Conservation (phyloP, 2,888 invertebrate species). For the Drosophila colorata region DNA sequence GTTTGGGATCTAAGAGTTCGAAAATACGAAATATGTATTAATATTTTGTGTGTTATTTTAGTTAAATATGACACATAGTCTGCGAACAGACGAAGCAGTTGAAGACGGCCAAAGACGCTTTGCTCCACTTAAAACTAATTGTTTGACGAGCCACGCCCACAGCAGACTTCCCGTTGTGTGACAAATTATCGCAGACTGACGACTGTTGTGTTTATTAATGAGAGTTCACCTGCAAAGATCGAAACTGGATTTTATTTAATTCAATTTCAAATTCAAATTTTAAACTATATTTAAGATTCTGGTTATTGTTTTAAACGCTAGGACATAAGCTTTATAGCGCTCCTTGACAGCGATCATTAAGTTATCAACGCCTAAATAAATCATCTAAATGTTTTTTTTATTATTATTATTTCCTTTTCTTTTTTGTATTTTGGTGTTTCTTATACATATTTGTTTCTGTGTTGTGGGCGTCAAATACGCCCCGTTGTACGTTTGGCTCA, state of each 20-base stretch:
- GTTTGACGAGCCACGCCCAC: slow-evolving; percentile 42
- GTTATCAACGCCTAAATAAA: slow-evolving; percentile 62
- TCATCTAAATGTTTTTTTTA: slow-evolving; percentile 46
- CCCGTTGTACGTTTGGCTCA: slow-evolving; percentile 57
- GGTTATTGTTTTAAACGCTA: not conserved
- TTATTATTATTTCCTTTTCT: slow-evolving; percentile 11
- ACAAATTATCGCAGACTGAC: slow-evolving; percentile 17
- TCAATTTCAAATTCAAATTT: not conserved
- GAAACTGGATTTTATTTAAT: not conserved
- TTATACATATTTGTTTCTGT: not conserved
- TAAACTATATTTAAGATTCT: not conserved
- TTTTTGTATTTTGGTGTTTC: slow-evolving; percentile 25
- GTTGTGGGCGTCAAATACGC: slow-evolving; percentile 59
- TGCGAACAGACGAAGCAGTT: not conserved
- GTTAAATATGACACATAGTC: slow-evolving; percentile 47
- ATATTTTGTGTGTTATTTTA: slow-evolving; percentile 27
- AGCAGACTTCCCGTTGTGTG: slow-evolving; percentile 2
- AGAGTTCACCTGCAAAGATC: slow-evolving; percentile 8
- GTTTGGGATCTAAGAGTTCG: slow-evolving; percentile 8
- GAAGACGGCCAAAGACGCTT: slow-evolving; percentile 12
- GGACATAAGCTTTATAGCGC: slow-evolving; percentile 24
- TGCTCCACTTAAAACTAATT: slow-evolving; percentile 66
- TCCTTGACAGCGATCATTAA: slow-evolving; percentile 39
- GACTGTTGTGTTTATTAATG: slow-evolving; percentile 4
- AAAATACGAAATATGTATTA: slow-evolving; percentile 18